phyloP scores from a whole-genome alignment of 2,888 invertebrate genomes.

The Amblyjoppa fuscipennis region DNA sequence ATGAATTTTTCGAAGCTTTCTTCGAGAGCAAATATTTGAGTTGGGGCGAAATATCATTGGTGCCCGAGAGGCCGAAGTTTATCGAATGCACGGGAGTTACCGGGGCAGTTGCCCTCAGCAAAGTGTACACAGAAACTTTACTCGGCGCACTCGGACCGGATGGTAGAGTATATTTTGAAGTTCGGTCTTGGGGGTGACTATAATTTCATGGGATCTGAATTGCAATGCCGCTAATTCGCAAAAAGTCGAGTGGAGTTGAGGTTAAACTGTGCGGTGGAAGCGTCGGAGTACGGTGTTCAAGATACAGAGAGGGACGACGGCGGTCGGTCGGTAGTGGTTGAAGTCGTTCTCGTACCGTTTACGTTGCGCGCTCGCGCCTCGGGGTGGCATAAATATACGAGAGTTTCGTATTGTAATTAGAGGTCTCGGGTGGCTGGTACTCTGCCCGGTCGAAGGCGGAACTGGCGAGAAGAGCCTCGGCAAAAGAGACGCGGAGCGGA shows the following conservation, averaged over 20 bases:
- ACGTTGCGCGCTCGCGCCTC: constrained; percentile 37
- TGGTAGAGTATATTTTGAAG: background rate
- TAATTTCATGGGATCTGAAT: constrained; percentile 40
- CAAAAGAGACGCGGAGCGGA: constrained; percentile 47
- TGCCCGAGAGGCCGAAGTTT: background rate
- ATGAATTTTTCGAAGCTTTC: background rate
- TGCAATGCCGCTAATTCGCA: constrained; percentile 31
- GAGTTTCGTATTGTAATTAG: constrained; percentile 68
- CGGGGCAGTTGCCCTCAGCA: background rate
- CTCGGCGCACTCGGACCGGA: background rate
- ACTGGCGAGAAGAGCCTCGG: constrained; percentile 55
- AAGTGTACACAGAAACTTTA: constrained; percentile 13
- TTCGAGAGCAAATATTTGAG: background rate
- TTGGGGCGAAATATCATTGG: background rate
- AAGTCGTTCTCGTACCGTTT: constrained; percentile 45
- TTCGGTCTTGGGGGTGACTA: constrained; percentile 11
- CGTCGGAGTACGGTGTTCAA: background rate
- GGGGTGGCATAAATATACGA: constrained; percentile 64
- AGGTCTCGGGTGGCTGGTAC: constrained; percentile 57
- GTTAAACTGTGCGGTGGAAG: background rate
- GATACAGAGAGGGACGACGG: constrained; percentile 9
- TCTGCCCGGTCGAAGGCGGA: constrained; percentile 50
- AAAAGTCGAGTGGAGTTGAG: constrained; percentile 28
- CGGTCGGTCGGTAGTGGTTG: constrained; percentile 18
- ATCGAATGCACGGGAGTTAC: background rate